Percentiles rank a stretch among this genome's conserved stretches.
These are phyloP conservation scores for Digitonthophagus gazella DNA, from an alignment of 2,888 invertebrate genomes.

Conservation along the genomic window DNA sequence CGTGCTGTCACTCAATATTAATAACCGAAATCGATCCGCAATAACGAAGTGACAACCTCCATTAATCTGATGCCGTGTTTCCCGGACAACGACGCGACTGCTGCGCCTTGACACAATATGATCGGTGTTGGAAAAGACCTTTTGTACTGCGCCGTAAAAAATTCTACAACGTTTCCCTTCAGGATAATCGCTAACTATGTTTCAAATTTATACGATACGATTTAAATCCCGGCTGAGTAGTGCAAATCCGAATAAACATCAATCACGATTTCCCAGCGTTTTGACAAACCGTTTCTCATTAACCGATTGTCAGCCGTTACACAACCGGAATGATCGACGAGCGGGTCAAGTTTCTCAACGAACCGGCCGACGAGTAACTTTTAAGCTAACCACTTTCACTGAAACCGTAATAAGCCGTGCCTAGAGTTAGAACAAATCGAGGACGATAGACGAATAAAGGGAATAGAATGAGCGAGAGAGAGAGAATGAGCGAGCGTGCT, in stretches of 20 bases:
- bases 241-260: not conserved
- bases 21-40: conserved; percentile 45
- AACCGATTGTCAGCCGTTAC: not conserved
- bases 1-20: conserved; percentile 44
- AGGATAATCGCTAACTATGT: too few species aligned
- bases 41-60: conserved; percentile 43
- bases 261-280: not conserved
- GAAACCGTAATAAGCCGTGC: not conserved
- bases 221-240: too few species aligned
- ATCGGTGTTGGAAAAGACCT: not conserved
- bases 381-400: not conserved
- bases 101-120: not conserved
- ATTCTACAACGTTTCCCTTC: too few species aligned
- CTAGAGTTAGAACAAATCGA: not conserved
- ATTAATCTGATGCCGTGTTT: conserved; percentile 37
- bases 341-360: not conserved
- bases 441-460: not conserved
- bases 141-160: too few species aligned
- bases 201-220: too few species aligned
- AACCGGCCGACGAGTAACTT: not conserved
- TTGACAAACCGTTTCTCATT: not conserved
- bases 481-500: not conserved
- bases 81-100: not conserved
- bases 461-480: not conserved
- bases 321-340: not conserved